These are phyloP conservation scores for Meda fulgida DNA, from an alignment of 2,797 vertebrate species.

Conservation along the genomic window DNA sequence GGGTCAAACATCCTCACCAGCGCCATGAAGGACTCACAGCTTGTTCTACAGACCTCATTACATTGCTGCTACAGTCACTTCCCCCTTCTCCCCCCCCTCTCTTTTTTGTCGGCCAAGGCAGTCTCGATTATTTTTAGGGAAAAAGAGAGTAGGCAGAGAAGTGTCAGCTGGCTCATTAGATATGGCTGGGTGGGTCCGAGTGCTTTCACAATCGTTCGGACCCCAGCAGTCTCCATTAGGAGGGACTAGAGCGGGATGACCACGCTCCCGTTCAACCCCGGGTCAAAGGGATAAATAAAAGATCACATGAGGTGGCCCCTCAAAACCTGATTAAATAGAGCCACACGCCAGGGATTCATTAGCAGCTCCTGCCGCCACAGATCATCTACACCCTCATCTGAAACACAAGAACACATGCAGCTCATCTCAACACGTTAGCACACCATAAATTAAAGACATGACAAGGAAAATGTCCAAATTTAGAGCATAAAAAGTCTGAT, in stretches of 20 bases:
- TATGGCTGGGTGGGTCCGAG: constrained; percentile 77
- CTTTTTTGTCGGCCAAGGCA: constrained; percentile 64
- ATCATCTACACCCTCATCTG: constrained; percentile 35
- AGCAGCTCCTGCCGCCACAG: constrained; percentile 69
- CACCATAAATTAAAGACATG: constrained; percentile 14
- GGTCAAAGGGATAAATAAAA: constrained; percentile 98
- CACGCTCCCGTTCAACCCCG: constrained; percentile 88
- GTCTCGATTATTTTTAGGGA: constrained; percentile 67
- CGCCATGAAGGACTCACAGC: constrained; percentile 55
- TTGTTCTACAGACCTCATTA: constrained; percentile 92
- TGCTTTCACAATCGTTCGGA: constrained; percentile 82
- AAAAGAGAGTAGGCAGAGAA: constrained; percentile 54
- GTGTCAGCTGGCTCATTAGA: constrained; percentile 91
- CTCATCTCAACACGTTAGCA: neutral
- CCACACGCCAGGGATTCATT: constrained; percentile 83
- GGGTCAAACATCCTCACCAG: constrained; percentile 80
- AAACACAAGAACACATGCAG: constrained; percentile 10
- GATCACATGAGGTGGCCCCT: constrained; percentile 76
- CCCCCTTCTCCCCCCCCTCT: constrained; percentile 57
- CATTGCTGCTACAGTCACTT: constrained; percentile 80
- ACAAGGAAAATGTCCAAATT: constrained; percentile 1
- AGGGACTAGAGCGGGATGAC: constrained; percentile 81
- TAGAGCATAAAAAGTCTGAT: constrained; percentile 10
- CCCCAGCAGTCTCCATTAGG: constrained; percentile 87
- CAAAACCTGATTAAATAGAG: constrained; percentile 55